Evolutionary conservation across 2,797 vertebrate species (phyloP).

Genomic region (Cryptoprocta ferox): DNA sequence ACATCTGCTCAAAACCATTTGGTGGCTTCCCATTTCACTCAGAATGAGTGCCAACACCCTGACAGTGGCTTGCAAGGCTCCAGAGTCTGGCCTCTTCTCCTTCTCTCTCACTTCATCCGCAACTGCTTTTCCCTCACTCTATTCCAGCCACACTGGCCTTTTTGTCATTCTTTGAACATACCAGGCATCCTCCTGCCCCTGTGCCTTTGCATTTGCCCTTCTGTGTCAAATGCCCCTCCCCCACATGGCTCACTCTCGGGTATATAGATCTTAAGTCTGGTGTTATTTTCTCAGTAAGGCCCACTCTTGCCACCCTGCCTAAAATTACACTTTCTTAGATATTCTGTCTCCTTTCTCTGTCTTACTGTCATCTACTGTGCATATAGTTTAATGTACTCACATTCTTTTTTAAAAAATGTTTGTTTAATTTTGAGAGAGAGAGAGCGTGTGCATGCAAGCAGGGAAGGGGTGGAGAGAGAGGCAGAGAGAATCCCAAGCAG

Average conservation of each 20-base stretch:
- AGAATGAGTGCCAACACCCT: background rate
- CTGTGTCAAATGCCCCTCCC: background rate
- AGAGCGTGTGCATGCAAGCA: too few relatives aligned
- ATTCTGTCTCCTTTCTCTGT: background rate
- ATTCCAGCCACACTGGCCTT: background rate
- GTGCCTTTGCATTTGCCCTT: background rate
- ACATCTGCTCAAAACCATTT: background rate
- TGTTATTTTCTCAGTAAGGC: background rate
- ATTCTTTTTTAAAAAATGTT: too few relatives aligned
- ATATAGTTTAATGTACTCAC: background rate
- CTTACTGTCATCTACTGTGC: background rate
- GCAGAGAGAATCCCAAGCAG: too few relatives aligned
- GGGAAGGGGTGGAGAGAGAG: too few relatives aligned
- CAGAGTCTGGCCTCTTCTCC: background rate
- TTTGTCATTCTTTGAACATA: background rate
- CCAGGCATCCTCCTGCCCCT: background rate
- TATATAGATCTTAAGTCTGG: background rate
- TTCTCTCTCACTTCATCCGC: background rate
- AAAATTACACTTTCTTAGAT: background rate
- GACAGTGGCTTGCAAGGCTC: background rate
- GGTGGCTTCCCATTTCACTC: background rate
- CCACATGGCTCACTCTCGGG: background rate
- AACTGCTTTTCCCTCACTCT: background rate
- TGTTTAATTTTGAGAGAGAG: too few relatives aligned
- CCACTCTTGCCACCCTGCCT: background rate